Percentiles rank a stretch among this genome's conserved stretches.
These are phyloP conservation scores for Xenops minutus DNA, from an alignment of 2,797 vertebrate genomes.

Conservation along the genomic window DNA sequence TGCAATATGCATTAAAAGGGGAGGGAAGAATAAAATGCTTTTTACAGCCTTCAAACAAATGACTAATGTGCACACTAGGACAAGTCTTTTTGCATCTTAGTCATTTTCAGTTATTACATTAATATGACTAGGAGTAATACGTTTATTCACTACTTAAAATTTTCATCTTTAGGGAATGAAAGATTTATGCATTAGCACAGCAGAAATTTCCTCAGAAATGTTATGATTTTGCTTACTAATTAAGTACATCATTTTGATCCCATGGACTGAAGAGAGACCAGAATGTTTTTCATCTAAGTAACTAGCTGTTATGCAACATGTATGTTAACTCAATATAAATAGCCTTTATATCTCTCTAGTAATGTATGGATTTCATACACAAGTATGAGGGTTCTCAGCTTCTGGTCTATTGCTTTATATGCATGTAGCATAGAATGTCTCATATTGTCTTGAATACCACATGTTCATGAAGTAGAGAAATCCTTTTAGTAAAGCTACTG, in stretches of 20 bases:
- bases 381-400: background rate
- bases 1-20: background rate
- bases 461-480: background rate
- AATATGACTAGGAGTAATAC: background rate
- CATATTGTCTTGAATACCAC: background rate
- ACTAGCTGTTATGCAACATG: background rate
- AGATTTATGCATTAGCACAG: background rate
- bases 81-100: background rate
- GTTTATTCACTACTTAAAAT: background rate
- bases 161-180: background rate
- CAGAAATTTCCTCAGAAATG: background rate
- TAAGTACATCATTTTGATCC: background rate
- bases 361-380: background rate
- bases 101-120: background rate
- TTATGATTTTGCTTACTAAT: background rate
- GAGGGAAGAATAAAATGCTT: background rate
- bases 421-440: background rate
- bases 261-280: background rate
- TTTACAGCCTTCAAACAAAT: background rate
- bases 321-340: background rate
- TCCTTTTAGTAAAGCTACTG: background rate
- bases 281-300: background rate
- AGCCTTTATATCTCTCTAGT: background rate
- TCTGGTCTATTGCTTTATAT: accelerated
- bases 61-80: background rate